phyloP scores from a whole-genome alignment of 2,888 invertebrate genomes.

The Hydrotaea cyrtoneurina region DNA sequence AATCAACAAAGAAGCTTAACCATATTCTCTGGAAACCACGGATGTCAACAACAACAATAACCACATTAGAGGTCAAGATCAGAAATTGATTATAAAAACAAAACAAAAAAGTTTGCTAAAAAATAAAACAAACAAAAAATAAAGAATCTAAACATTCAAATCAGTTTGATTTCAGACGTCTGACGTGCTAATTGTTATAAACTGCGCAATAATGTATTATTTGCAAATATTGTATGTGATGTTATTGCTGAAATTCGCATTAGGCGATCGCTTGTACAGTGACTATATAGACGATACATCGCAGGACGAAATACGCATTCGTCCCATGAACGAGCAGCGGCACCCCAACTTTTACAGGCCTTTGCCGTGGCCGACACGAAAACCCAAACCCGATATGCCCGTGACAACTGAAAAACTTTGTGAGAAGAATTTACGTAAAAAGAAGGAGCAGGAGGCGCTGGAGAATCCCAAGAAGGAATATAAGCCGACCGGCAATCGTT shows the following conservation, averaged over 20 bases:
- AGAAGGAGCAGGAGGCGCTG: slow-evolving; percentile 50
- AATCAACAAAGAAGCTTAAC: no score
- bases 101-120: background rate
- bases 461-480: slow-evolving; percentile 55
- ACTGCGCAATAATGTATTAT: slow-evolving; percentile 3
- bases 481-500: slow-evolving; percentile 56
- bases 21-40: background rate
- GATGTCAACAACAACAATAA: background rate
- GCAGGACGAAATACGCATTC: background rate
- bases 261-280: background rate
- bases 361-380: background rate
- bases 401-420: slow-evolving; percentile 40
- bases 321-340: background rate
- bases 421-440: slow-evolving; percentile 44
- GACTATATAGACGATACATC: slow-evolving; percentile 23
- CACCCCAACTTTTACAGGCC: slow-evolving; percentile 4
- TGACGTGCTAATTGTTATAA: background rate
- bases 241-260: background rate
- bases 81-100: background rate
- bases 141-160: background rate
- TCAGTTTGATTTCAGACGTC: background rate
- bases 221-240: background rate
- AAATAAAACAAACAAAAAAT: background rate
- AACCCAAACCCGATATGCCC: background rate
- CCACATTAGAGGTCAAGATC: slow-evolving; percentile 1